These are phyloP conservation scores for Tiaroga cobitis DNA, from an alignment of 2,797 vertebrate genomes.

Conservation along the genomic window DNA sequence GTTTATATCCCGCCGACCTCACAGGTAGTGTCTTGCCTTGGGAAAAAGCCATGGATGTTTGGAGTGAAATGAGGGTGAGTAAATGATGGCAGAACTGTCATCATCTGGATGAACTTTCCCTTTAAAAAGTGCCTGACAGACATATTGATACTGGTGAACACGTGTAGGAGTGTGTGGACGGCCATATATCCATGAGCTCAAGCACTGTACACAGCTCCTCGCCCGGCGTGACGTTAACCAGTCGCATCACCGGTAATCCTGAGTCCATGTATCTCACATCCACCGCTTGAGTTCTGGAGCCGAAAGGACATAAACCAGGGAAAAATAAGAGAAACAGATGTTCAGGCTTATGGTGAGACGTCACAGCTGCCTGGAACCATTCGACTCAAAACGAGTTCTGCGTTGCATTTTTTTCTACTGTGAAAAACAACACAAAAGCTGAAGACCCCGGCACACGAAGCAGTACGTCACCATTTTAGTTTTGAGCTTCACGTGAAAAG, in stretches of 20 bases:
- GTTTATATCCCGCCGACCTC: too few species aligned
- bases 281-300: not conserved
- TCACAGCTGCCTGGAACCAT: not conserved
- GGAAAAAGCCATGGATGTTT: not conserved
- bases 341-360: not conserved
- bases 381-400: constrained; percentile 10
- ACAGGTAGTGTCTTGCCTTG: too few species aligned
- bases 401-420: not conserved
- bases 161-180: not conserved
- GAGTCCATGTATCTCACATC: not conserved
- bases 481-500: not conserved
- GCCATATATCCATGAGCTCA: not conserved
- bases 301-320: constrained; percentile 21
- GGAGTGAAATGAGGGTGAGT: not conserved
- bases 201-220: not conserved
- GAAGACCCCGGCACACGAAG: not conserved
- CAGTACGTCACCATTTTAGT: not conserved
- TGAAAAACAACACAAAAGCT: not conserved
- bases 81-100: not conserved
- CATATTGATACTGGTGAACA: not conserved
- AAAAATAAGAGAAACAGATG: constrained; percentile 21
- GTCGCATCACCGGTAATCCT: not conserved
- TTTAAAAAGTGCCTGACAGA: not conserved
- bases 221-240: not conserved
- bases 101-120: not conserved